A percentile compares a stretch with the other conserved stretches of the same genome.
Evolutionary conservation across 92 coral and sea anemone species (phyloP).

Genomic region (Ricordea florida): DNA sequence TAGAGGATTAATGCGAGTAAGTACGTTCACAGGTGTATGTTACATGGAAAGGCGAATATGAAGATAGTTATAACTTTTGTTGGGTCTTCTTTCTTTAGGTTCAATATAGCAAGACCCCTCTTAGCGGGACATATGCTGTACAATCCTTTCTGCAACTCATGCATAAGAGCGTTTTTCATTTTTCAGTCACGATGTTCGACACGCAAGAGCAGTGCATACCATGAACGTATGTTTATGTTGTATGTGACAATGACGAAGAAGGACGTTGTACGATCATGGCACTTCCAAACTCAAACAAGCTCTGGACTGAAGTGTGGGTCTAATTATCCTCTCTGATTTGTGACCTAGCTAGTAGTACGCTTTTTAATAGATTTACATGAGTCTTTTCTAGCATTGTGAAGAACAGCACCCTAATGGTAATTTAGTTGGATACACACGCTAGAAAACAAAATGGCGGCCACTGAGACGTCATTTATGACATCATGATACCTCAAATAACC

Average conservation of each 20-base stretch:
- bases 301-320: conserved; percentile 7
- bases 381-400: no score
- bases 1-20: conserved; percentile 18
- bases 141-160: conserved; percentile 1
- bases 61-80: conserved; percentile 12
- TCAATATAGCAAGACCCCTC: conserved; percentile 8
- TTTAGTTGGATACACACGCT: background rate
- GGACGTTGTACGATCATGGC: conserved; percentile 10
- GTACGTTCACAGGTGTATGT: background rate
- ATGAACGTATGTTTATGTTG: background rate
- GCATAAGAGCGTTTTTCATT: conserved; percentile 8
- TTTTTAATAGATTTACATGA: no score
- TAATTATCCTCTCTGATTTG: conserved; percentile 3
- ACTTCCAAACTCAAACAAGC: background rate
- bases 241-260: background rate
- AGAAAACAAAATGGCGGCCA: conserved; percentile 5
- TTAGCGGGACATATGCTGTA: background rate
- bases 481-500: conserved; percentile 4
- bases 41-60: conserved; percentile 8
- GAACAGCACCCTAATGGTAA: no score
- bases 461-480: conserved; percentile 20
- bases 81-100: conserved; percentile 7
- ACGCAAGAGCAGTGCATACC: background rate
- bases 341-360: no score
- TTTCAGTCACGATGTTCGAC: conserved; percentile 12